phyloP scores from a whole-genome alignment of 2,797 vertebrate genomes.

The Lepus townsendii region DNA sequence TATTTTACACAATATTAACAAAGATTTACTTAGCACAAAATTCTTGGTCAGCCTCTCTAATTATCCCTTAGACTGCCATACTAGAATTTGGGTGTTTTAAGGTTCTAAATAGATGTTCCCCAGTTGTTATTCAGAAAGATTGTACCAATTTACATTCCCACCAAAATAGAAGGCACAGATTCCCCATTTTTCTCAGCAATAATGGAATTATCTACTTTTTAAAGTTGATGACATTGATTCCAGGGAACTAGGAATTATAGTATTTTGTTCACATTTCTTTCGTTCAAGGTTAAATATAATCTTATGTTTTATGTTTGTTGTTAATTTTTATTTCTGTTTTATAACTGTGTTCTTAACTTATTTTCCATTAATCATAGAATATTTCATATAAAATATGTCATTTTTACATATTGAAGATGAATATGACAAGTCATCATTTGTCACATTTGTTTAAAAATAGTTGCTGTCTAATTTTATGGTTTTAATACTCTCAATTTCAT shows the following conservation, averaged over 20 bases:
- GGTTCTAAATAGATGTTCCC: conserved; percentile 5
- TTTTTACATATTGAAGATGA: conserved; percentile 12
- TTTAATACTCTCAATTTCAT: conserved; percentile 34
- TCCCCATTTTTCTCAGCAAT: conserved; percentile 29
- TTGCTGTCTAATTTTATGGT: background rate
- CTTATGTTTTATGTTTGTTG: conserved; percentile 12
- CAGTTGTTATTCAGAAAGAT: conserved; percentile 39
- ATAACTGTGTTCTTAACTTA: background rate
- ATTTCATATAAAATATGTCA: background rate
- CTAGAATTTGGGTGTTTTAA: conserved; percentile 14
- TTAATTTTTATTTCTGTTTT: conserved; percentile 47
- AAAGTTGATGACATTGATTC: conserved; percentile 12
- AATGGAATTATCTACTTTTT: background rate
- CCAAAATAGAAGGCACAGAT: background rate
- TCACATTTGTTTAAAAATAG: conserved; percentile 36
- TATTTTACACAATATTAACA: conserved; percentile 36
- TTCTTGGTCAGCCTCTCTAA: conserved; percentile 35
- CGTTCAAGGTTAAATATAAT: background rate
- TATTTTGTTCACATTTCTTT: conserved; percentile 7
- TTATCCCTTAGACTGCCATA: conserved; percentile 20
- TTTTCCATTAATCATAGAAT: conserved; percentile 45
- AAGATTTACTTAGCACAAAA: conserved; percentile 31
- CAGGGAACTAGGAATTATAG: conserved; percentile 8
- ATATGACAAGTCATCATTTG: background rate
- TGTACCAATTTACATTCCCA: background rate